Conservation (phyloP, 2,888 invertebrate species). For the Ctena decussata region DNA sequence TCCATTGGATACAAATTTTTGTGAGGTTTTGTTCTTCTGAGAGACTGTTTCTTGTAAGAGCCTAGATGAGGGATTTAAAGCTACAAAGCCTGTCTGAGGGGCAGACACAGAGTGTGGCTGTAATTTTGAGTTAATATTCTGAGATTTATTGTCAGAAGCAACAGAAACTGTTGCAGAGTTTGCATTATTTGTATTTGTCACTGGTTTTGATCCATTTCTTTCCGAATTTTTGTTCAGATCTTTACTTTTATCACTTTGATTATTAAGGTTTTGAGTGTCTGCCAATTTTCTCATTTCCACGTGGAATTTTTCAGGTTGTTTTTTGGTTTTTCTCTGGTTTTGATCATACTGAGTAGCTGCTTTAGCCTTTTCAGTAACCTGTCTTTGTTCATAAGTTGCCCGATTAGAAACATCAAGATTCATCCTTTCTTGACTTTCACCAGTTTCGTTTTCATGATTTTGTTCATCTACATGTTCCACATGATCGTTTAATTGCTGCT, state of each 20-base stretch:
- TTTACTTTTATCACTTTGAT: conserved; percentile 6
- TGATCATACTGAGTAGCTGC: background rate
- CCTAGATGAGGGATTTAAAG: conserved; percentile 35
- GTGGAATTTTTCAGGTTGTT: background rate
- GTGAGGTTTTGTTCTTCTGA: conserved; percentile 55
- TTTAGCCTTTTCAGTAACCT: background rate
- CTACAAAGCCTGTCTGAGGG: background rate
- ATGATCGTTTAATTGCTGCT: conserved; percentile 5
- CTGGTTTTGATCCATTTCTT: background rate
- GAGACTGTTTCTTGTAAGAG: conserved; percentile 62
- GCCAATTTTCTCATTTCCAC: background rate
- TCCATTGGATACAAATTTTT: conserved; percentile 56
- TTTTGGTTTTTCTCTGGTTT: background rate
- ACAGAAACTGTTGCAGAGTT: background rate
- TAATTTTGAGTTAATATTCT: background rate
- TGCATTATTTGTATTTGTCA: background rate
- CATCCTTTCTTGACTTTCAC: background rate
- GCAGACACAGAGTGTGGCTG: background rate
- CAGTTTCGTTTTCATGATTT: background rate
- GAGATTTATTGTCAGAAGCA: background rate
- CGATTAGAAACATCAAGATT: background rate
- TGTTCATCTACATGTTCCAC: background rate
- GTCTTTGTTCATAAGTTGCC: background rate
- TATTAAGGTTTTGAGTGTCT: background rate
- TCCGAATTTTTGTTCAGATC: background rate